Evolutionary conservation across 2,888 invertebrate species (phyloP), one percentile per base, ranked within the genome.

Genomic region (Antheraea assamensis): DNA sequence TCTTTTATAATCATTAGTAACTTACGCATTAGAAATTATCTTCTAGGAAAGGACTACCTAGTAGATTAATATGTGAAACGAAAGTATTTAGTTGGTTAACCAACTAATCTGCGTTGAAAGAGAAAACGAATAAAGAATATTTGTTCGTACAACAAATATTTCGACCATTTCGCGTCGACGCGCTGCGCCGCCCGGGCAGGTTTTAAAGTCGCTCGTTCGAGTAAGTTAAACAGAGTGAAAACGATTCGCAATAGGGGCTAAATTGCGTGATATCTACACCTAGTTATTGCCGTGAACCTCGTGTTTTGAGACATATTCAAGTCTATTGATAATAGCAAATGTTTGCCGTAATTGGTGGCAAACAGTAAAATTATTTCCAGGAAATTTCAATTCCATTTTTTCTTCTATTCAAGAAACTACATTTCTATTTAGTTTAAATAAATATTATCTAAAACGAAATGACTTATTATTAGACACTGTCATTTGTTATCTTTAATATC

Each of bases 101-200:
- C 83, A 87, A 86, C 82, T 78, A 76, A 76, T 78, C 75, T 75
- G 79, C 79, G 81, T 81, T 83, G 82, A 87, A 90, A 91, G 89
- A 89, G 90, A 91, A 92, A 92, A 86, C 88, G 85, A 82, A 77
- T 81, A 85, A 82, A 77, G 81, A 85, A 84, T 80, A 86, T 90
- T 85, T 87, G 87, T 89, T 90, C 90, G 86, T 85, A 87, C 89
- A 90, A 87, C 89, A 90, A 91, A 91, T 89, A 91, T 90, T 91
- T 91, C 88, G 88, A 86, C 78, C 86, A 88, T 88, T 91, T 90
- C 81, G 84, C 87, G 86, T 78, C 82, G 80, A 77, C 82, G 76
- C 27, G 17, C 30, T 10, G 61, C 81, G 68, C 21, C 68, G 35
- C 7, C 35, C 68, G 68, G 86, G 88, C 90, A 89, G 90, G 91